Evolutionary conservation across 2,113 vertebrate species (phyloP).

Genomic region (Panthera uncia): DNA sequence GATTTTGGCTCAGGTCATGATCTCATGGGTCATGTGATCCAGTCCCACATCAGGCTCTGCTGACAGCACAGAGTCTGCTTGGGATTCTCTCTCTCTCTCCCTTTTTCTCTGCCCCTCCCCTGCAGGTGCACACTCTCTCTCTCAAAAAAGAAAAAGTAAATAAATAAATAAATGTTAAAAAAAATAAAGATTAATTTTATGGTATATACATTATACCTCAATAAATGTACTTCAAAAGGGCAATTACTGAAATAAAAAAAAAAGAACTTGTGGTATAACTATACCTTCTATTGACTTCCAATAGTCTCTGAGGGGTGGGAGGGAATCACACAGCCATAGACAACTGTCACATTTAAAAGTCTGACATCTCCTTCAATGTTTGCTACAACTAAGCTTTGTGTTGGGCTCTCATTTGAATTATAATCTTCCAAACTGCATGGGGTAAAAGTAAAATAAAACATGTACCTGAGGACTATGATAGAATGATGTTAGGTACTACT

Average conservation of each 20-base stretch:
- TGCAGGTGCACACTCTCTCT: too few relatives aligned
- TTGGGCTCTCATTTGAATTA: constrained; percentile 7
- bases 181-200: not conserved
- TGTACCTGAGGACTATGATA: not conserved
- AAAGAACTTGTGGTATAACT: not conserved
- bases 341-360: not conserved
- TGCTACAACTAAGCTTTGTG: not conserved
- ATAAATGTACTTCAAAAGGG: not conserved
- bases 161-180: too few relatives aligned
- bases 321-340: not conserved
- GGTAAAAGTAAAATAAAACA: not conserved
- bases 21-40: too few relatives aligned
- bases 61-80: too few relatives aligned
- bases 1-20: too few relatives aligned
- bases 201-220: not conserved
- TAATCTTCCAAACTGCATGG: not conserved
- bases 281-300: not conserved
- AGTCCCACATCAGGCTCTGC: too few relatives aligned
- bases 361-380: not conserved
- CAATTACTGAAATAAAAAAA: not conserved
- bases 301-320: too few relatives aligned
- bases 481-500: not conserved
- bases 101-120: too few relatives aligned
- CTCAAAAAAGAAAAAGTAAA: too few relatives aligned
- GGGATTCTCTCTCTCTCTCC: too few relatives aligned